These are phyloP conservation scores for Cynaeus angustus DNA, from an alignment of 2,888 invertebrate species.

Conservation along the genomic window DNA sequence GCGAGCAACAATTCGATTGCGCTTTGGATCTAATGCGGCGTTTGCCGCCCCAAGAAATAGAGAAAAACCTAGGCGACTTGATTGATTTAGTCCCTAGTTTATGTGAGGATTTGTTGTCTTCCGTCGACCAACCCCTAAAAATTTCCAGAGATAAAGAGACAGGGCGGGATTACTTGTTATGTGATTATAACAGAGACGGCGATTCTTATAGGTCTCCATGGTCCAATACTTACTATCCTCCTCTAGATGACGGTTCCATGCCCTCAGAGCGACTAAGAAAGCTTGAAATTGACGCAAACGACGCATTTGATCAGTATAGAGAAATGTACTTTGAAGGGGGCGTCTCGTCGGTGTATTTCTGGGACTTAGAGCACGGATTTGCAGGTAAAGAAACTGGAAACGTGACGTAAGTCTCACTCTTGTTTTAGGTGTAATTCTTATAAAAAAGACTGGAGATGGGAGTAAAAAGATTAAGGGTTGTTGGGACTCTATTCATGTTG, in stretches of 20 bases:
- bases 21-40: conserved; percentile 99
- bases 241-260: conserved; percentile 98
- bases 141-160: conserved; percentile 96
- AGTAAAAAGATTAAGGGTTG: conserved; percentile 99
- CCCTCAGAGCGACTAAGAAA: conserved; percentile 96
- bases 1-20: conserved; percentile 98
- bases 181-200: conserved; percentile 99
- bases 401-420: not conserved
- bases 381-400: conserved; percentile 77
- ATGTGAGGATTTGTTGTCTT: conserved; percentile 97
- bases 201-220: conserved; percentile 93
- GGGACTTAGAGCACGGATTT: conserved; percentile 99
- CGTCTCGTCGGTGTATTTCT: conserved; percentile 98
- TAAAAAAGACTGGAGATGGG: conserved; percentile 99
- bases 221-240: conserved; percentile 99
- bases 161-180: conserved; percentile 97
- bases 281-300: conserved; percentile 97
- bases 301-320: conserved; percentile 98
- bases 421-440: conserved; percentile 91
- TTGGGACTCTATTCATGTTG: conserved; percentile 99
- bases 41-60: conserved; percentile 98
- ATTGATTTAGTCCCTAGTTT: conserved; percentile 97
- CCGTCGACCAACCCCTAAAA: conserved; percentile 99
- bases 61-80: conserved; percentile 97
- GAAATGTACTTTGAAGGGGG: conserved; percentile 99